Evolutionary conservation across 2,113 vertebrate genomes (phyloP).

Genomic region (Pygoscelis adeliae): DNA sequence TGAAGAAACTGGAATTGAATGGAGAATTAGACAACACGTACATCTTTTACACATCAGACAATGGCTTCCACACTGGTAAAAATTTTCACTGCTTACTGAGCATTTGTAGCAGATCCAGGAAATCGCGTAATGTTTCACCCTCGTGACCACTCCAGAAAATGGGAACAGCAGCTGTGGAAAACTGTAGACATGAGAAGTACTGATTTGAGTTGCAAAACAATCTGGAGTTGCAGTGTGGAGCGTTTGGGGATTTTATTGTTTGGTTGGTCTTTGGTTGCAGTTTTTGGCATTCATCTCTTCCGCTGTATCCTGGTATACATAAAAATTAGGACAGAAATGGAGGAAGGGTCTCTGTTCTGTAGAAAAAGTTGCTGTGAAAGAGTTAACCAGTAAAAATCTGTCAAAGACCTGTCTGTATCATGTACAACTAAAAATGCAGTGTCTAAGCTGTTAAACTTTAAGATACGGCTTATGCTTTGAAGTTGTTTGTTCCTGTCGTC

Average conservation of each 20-base stretch:
- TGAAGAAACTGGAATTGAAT: constrained; percentile 84
- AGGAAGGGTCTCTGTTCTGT: not conserved
- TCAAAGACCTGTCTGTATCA: not conserved
- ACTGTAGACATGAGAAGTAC: not conserved
- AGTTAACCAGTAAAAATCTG: not conserved
- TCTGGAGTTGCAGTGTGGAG: not conserved
- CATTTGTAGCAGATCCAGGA: not conserved
- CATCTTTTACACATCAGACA: constrained; percentile 96
- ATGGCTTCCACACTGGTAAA: constrained; percentile 94
- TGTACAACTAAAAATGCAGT: not conserved
- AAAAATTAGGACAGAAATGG: not conserved
- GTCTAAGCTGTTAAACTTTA: not conserved
- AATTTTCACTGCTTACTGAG: not conserved
- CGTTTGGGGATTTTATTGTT: not conserved
- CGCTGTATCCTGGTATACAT: not conserved
- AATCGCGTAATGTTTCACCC: not conserved
- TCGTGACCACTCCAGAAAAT: not conserved
- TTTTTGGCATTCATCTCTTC: not conserved
- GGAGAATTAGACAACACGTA: constrained; percentile 91
- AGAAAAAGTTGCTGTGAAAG: not conserved
- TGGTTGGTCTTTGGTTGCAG: not conserved
- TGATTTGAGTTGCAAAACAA: not conserved
- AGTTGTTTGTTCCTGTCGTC: not conserved
- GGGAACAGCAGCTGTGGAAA: not conserved
- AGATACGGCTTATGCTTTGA: not conserved